A percentile compares a stretch with the other conserved stretches of the same genome.
These are phyloP conservation scores for Pogonognathellus flavescens DNA, from an alignment of 1,140 invertebrate species.

Conservation along the genomic window DNA sequence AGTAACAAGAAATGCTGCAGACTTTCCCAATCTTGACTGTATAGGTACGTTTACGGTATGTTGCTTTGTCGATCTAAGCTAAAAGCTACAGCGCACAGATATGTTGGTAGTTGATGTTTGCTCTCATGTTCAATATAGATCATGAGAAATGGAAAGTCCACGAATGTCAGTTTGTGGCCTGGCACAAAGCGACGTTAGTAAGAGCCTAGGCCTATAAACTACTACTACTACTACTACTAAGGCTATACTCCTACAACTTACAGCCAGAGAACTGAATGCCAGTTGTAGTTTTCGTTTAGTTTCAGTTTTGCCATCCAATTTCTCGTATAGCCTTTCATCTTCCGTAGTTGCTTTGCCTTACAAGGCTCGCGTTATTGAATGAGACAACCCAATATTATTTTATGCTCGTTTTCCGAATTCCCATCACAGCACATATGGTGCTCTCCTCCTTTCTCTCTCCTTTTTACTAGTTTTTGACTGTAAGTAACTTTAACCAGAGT, in stretches of 20 bases:
- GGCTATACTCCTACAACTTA: not conserved
- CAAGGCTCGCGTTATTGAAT: constrained; percentile 23
- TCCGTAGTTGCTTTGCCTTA: not conserved
- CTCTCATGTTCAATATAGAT: constrained; percentile 25
- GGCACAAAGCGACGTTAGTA: constrained; percentile 15
- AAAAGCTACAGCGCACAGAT: not conserved
- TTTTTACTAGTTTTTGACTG: not conserved
- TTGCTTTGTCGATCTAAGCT: too few relatives aligned
- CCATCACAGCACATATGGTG: constrained; percentile 54
- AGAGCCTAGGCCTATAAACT: not conserved
- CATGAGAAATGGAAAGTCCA: not conserved
- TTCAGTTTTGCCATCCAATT: constrained; percentile 23
- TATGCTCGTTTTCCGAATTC: constrained; percentile 43
- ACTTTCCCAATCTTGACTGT: constrained; percentile 14
- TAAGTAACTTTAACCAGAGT: too few relatives aligned
- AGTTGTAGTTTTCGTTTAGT: constrained; percentile 33
- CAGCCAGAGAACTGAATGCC: constrained; percentile 3
- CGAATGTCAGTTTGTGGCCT: not conserved
- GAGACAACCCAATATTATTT: constrained; percentile 52
- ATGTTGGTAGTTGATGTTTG: not conserved
- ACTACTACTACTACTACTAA: too few relatives aligned
- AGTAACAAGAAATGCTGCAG: not conserved
- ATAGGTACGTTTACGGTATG: not conserved
- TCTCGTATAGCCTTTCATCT: not conserved
- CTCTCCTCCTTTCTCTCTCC: not conserved